phyloP scores from a whole-genome alignment of 2,797 vertebrate genomes.

The Sus cebifrons region DNA sequence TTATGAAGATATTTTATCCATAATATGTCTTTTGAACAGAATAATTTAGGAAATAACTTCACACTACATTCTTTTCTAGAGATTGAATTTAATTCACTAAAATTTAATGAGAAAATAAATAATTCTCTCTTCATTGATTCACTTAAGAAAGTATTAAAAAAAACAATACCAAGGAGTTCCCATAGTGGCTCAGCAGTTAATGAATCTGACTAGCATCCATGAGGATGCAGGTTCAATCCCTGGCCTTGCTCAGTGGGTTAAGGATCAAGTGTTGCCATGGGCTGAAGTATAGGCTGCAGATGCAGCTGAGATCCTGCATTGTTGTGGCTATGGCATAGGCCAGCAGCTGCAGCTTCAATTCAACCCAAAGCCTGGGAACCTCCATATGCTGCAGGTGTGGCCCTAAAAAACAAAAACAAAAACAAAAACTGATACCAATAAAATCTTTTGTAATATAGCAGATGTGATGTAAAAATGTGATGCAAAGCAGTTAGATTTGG shows the following conservation, averaged over 20 bases:
- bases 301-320: too few relatives aligned
- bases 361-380: too few relatives aligned
- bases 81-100: slow-evolving; percentile 24
- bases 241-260: too few relatives aligned
- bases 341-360: too few relatives aligned
- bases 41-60: slow-evolving; percentile 50
- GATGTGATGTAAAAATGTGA: slow-evolving; percentile 5
- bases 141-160: neutral
- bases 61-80: neutral
- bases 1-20: neutral
- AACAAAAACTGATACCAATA: neutral
- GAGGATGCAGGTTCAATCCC: too few relatives aligned
- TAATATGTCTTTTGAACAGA: neutral
- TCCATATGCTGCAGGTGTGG: too few relatives aligned
- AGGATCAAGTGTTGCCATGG: too few relatives aligned
- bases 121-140: neutral
- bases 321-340: too few relatives aligned
- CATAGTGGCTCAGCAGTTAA: too few relatives aligned
- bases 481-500: neutral
- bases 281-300: too few relatives aligned
- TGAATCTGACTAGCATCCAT: too few relatives aligned
- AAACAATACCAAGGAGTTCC: neutral
- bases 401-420: neutral
- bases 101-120: slow-evolving; percentile 1
- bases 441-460: neutral